Conservation (phyloP, 2,113 vertebrate genomes). For the Trematocara zebra region DNA sequence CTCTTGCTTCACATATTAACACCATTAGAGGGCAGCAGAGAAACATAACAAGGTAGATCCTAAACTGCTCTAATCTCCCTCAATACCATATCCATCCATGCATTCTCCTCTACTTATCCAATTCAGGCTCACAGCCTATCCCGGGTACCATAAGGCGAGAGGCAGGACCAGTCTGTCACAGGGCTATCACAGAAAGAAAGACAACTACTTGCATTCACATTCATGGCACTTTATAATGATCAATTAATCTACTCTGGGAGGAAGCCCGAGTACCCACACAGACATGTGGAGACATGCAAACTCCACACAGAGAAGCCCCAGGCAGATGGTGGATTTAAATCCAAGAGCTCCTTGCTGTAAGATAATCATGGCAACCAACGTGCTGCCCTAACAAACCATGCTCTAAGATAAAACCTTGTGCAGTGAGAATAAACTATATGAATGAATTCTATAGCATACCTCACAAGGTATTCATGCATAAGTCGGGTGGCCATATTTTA, state of each 20-base stretch:
- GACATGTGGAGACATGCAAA: fast-evolving
- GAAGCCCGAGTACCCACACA: background rate
- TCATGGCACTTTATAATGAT: background rate
- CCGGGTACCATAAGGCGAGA: fast-evolving
- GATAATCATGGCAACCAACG: background rate
- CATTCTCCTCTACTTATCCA: background rate
- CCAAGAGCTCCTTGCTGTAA: background rate
- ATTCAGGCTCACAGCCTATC: background rate
- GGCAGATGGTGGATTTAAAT: background rate
- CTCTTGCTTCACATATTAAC: background rate
- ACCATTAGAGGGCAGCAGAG: constrained; percentile 22
- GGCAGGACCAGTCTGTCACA: background rate
- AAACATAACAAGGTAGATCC: background rate
- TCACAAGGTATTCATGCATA: background rate
- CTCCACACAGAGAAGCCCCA: background rate
- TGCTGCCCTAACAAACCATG: background rate
- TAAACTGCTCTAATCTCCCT: background rate
- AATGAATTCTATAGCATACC: background rate
- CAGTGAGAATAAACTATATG: background rate
- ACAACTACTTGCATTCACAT: background rate
- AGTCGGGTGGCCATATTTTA: background rate
- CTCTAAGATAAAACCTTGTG: background rate
- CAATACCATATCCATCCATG: background rate
- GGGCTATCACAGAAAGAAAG: background rate
- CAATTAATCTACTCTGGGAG: background rate